phyloP scores from a whole-genome alignment of 2,113 vertebrate species.

The Colossoma macropomum region DNA sequence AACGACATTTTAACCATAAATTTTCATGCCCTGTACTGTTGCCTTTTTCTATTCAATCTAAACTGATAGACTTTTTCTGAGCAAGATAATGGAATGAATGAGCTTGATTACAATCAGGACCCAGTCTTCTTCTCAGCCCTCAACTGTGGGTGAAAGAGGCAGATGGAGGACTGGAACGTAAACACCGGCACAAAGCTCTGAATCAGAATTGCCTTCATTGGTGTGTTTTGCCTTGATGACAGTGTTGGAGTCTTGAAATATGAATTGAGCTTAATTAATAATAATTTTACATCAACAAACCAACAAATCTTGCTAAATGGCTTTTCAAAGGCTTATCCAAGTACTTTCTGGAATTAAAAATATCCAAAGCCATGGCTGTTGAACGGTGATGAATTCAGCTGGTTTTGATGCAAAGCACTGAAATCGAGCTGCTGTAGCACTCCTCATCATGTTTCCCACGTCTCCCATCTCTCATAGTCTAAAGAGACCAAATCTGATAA shows the following conservation, averaged over 20 bases:
- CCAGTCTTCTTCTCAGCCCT: not conserved
- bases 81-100: slow-evolving; percentile 17
- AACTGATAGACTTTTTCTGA: slow-evolving; percentile 43
- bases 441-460: not conserved
- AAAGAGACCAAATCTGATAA: not conserved
- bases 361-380: not conserved
- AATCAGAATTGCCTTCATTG: slow-evolving; percentile 9
- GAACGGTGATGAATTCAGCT: not conserved
- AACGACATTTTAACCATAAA: not conserved
- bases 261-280: slow-evolving; percentile 6
- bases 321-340: not conserved
- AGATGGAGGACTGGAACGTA: not conserved
- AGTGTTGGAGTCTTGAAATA: not conserved
- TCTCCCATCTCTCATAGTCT: not conserved
- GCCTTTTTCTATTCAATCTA: slow-evolving; percentile 40
- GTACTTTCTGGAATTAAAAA: not conserved
- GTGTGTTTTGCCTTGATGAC: not conserved
- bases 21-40: not conserved
- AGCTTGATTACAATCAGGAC: slow-evolving; percentile 33
- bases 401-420: not conserved
- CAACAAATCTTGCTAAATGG: not conserved
- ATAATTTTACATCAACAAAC: not conserved
- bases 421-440: not conserved
- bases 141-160: not conserved
- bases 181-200: not conserved